phyloP scores from a whole-genome alignment of 2,113 vertebrate species.

The Onychostruthus taczanowskii region DNA sequence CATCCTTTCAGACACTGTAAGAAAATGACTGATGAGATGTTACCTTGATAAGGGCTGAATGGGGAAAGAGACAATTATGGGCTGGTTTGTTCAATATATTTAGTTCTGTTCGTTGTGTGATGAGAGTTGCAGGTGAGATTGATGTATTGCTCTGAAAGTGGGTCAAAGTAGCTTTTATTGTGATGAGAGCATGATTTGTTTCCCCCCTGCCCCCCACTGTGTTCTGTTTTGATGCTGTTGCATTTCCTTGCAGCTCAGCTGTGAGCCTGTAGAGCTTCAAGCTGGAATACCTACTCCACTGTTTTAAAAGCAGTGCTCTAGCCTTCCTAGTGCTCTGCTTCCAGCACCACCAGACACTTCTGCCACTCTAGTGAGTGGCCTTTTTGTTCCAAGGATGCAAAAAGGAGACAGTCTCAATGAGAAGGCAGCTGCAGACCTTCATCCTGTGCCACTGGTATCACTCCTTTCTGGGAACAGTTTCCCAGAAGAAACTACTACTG shows the following conservation, averaged over 20 bases:
- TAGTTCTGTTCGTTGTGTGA: slow-evolving; percentile 39
- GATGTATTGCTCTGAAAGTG: slow-evolving; percentile 63
- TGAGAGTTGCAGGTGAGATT: slow-evolving; percentile 50
- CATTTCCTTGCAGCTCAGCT: slow-evolving; percentile 48
- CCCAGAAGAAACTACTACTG: background rate
- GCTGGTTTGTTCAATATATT: slow-evolving; percentile 47
- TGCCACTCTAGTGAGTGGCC: background rate
- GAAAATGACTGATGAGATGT: background rate
- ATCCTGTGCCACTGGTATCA: background rate
- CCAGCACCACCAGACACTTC: slow-evolving; percentile 17
- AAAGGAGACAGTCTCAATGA: background rate
- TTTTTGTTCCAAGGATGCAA: background rate
- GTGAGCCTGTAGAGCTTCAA: slow-evolving; percentile 14
- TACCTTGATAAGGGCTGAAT: slow-evolving; percentile 37
- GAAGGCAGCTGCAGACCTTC: background rate
- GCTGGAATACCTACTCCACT: background rate
- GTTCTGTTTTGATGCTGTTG: slow-evolving; percentile 50
- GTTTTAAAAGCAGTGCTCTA: background rate
- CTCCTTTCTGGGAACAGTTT: background rate
- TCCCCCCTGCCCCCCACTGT: background rate
- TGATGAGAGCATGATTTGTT: slow-evolving; percentile 50
- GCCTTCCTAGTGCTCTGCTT: background rate
- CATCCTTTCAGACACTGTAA: background rate
- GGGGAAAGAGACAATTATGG: background rate
- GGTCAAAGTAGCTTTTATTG: slow-evolving; percentile 62